Base-by-base conservation (phyloP, 2,888 invertebrate species). In the Tolmerus cingulatus region DNA sequence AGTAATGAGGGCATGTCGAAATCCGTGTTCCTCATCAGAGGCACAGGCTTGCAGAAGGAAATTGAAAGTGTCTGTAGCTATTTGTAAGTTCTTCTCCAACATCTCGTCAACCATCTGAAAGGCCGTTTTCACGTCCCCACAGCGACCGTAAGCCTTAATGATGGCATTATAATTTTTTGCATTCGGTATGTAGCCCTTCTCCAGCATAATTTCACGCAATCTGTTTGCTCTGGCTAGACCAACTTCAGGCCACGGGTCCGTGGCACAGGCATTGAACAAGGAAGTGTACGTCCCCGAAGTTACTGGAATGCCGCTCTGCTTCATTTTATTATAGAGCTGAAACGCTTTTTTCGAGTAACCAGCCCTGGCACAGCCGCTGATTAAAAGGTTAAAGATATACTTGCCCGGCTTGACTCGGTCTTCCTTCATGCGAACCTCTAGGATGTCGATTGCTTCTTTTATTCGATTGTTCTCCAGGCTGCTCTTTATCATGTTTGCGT, bases 271-370 rank as follows among this genome's bases (percentile, higher is more conserved):
- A 93, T 97, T 97, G 91, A 99, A 96, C 40, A 99, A 93, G 88
- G 96, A 96, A 0, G 97, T 97, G 90, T 97, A 97, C 0, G 96
- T 96, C 23, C 96, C 95, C 0, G 94, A 95, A 37, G 95, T 95
- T 0, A 95, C 95, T 89, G 93, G 93, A 0, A 97, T 91, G 0
- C 94, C 95, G 74, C 96, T 93, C 90, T 95, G 95, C 90, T 96
- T 97, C 97, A 98, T 97, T 91, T 96, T 94, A 90, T 96, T 96
- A 90, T 94, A 98, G 1, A 98, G 93, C 89, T 95, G 94, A 91
- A 98, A 98, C 1, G 97, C 97, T 92, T 97, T 97, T 90, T 96
- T 95, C 1, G 97, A 95, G 90, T 97, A 97, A 0, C 98, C 98
- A 0, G 95, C 95, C 90, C 95, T 93, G 2, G 97, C 98, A 92